These are phyloP conservation scores for Trichonephila inaurata DNA, from an alignment of 1,140 invertebrate genomes.

Conservation along the genomic window DNA sequence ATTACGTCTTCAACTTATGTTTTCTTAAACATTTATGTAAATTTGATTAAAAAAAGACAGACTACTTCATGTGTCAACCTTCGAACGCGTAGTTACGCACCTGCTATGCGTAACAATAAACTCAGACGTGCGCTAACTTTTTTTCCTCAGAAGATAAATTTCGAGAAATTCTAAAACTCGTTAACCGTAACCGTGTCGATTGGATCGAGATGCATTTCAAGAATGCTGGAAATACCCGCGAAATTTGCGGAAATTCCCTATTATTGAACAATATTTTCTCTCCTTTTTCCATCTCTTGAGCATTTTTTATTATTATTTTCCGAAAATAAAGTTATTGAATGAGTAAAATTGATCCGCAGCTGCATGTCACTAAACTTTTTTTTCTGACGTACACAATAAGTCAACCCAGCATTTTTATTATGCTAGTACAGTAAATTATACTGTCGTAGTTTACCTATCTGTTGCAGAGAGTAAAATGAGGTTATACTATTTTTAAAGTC, in stretches of 20 bases:
- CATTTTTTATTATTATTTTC: background rate
- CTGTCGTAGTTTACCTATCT: no score
- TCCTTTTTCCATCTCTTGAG: background rate
- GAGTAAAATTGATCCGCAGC: background rate
- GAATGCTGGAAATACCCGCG: background rate
- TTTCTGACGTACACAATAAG: background rate
- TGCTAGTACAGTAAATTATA: no score
- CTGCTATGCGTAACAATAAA: background rate
- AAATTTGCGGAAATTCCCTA: slow-evolving; percentile 1
- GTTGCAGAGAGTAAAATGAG: no score
- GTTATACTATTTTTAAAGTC: no score
- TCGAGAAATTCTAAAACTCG: slow-evolving; percentile 22
- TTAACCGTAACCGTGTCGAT: slow-evolving; percentile 17
- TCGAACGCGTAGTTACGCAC: slow-evolving; percentile 26
- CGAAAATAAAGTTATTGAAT: slow-evolving; percentile 5
- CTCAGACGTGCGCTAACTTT: background rate
- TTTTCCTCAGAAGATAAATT: background rate
- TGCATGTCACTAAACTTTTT: background rate
- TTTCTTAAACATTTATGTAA: no score
- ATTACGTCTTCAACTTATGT: no score
- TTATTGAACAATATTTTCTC: slow-evolving; percentile 1
- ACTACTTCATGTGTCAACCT: no score
- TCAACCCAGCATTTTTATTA: no score
- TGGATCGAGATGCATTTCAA: background rate
- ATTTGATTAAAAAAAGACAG: no score